Conservation (phyloP, 2,888 invertebrate genomes). For the Gryllus longicercus region DNA sequence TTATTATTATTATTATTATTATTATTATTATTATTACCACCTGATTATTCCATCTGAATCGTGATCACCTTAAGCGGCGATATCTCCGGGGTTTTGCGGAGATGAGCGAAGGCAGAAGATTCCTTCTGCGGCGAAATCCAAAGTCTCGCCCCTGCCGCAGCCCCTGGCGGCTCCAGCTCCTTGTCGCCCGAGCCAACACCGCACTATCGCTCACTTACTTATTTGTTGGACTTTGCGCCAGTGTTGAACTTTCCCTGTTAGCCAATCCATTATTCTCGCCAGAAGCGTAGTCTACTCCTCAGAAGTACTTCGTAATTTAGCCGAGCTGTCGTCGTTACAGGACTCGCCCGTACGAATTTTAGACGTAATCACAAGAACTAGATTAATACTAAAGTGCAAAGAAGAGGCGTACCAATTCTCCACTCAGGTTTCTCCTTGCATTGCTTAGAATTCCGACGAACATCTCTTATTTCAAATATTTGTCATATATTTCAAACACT, state of each 20-base stretch:
- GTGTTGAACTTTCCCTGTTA: constrained; percentile 1
- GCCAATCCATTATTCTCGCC: constrained; percentile 17
- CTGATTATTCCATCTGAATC: no score
- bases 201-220: background rate
- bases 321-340: constrained; percentile 6
- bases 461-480: no score
- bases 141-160: background rate
- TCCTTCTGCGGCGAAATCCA: background rate
- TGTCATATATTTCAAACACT: no score
- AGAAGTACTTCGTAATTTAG: background rate
- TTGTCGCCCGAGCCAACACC: constrained; percentile 6
- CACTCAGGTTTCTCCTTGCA: no score
- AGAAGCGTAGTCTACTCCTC: background rate
- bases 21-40: no score
- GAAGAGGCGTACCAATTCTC: no score
- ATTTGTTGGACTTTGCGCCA: background rate
- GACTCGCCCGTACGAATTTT: background rate
- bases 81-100: no score
- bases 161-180: background rate
- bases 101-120: no score
- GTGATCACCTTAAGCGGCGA: no score
- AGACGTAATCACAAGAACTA: background rate
- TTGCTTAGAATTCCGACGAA: no score
- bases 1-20: no score
- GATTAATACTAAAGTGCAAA: no score